Percentiles rank a stretch among this genome's conserved stretches.
Conservation (phyloP, 2,797 vertebrate species). For the Emys orbicularis region DNA sequence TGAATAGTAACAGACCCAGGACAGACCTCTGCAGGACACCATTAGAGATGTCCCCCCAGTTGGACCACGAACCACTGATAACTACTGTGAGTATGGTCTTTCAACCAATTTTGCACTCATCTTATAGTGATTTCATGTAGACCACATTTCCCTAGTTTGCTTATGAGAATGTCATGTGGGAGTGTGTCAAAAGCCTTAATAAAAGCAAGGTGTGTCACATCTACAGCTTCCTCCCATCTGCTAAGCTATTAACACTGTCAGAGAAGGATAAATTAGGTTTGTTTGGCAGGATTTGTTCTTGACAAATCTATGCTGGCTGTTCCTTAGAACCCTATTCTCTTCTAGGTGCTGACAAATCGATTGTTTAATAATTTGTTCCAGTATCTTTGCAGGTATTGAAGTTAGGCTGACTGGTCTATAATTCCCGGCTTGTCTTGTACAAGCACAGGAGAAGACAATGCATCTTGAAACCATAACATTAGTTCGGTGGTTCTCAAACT, state of each 20-base stretch:
- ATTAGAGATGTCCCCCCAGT: not conserved
- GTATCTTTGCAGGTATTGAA: not conserved
- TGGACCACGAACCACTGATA: not conserved
- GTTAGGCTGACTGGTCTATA: not conserved
- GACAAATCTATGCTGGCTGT: not conserved
- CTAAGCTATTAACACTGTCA: not conserved
- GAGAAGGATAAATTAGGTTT: not conserved
- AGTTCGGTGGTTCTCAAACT: not conserved
- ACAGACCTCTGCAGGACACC: not conserved
- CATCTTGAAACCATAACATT: conserved; percentile 15
- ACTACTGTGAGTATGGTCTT: too few species aligned
- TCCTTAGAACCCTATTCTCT: not conserved
- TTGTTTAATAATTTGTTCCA: not conserved
- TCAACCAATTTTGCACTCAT: not conserved
- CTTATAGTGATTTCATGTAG: not conserved
- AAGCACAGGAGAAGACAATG: not conserved
- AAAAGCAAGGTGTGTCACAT: not conserved
- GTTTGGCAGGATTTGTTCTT: not conserved
- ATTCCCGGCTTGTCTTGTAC: not conserved
- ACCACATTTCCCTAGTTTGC: not conserved
- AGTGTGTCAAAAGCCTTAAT: not conserved
- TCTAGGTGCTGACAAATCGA: not conserved
- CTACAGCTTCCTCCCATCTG: not conserved
- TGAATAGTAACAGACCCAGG: not conserved
- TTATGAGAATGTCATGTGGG: not conserved